Conservation (phyloP, 1,140 invertebrate genomes). For the Stegodyphus dumicola region DNA sequence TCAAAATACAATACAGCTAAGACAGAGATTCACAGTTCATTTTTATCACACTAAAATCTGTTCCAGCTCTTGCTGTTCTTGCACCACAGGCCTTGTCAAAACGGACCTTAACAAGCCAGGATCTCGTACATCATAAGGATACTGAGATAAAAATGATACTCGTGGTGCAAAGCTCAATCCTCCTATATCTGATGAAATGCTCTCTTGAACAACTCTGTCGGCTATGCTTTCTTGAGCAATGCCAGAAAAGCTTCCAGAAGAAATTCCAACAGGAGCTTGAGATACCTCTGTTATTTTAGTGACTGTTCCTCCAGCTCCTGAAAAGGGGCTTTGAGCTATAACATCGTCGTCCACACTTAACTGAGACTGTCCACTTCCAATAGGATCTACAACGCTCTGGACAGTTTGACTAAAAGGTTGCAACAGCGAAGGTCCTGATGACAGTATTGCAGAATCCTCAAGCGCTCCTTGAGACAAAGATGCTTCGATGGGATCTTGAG, state of each 20-base stretch:
- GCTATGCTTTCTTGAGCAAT: not conserved
- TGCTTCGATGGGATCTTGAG: constrained; percentile 41
- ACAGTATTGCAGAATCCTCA: not conserved
- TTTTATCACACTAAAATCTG: constrained; percentile 53
- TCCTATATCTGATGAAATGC: constrained; percentile 12
- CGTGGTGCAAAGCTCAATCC: constrained; percentile 7
- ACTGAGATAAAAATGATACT: constrained; percentile 41
- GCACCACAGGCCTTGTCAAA: constrained; percentile 18
- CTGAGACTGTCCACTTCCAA: constrained; percentile 7
- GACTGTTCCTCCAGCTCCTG: not conserved
- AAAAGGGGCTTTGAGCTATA: not conserved
- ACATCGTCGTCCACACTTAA: not conserved
- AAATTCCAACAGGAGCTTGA: not conserved
- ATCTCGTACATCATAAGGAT: constrained; percentile 31
- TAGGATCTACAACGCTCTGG: constrained; percentile 22
- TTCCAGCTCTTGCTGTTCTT: constrained; percentile 44
- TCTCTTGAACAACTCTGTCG: constrained; percentile 33
- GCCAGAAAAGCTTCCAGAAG: not conserved
- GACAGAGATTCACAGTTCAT: not conserved
- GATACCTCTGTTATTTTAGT: constrained; percentile 44
- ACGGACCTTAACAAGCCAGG: constrained; percentile 3
- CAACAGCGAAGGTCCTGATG: not conserved
- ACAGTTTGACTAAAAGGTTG: too few relatives aligned
- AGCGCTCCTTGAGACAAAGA: not conserved
- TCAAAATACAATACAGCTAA: not conserved